Evolutionary conservation across 2,113 vertebrate species (phyloP).

Genomic region (Lucifuga dentata): DNA sequence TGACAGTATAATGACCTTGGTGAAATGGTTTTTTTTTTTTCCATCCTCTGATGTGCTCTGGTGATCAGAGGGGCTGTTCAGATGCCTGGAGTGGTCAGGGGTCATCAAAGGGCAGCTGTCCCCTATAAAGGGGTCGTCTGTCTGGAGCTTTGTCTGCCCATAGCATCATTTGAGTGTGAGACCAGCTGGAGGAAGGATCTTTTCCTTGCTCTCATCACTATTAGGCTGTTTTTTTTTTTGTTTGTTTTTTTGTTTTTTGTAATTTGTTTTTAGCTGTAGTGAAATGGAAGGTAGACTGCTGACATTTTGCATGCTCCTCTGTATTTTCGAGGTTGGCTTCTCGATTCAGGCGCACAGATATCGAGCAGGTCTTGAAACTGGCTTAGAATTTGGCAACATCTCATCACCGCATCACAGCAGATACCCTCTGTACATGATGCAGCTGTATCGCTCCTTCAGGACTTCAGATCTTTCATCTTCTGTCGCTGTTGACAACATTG

Average conservation of each 20-base stretch:
- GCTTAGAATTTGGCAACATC: slow-evolving; percentile 39
- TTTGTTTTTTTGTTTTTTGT: no score
- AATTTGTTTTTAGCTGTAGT: slow-evolving; percentile 4
- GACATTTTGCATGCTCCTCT: slow-evolving; percentile 20
- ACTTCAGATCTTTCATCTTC: slow-evolving; percentile 28
- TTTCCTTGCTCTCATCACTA: slow-evolving; percentile 7
- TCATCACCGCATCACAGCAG: slow-evolving; percentile 37
- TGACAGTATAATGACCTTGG: slow-evolving; percentile 84
- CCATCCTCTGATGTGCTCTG: slow-evolving; percentile 72
- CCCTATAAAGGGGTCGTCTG: slow-evolving; percentile 82
- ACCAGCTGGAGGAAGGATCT: slow-evolving; percentile 63
- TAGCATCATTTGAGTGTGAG: slow-evolving; percentile 67
- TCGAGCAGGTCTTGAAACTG: slow-evolving; percentile 2
- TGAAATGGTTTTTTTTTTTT: slow-evolving; percentile 63
- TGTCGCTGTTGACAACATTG: slow-evolving; percentile 21
- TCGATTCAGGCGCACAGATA: slow-evolving; percentile 1
- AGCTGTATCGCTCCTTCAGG: slow-evolving; percentile 84
- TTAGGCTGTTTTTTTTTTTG: no score
- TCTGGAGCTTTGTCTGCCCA: slow-evolving; percentile 53
- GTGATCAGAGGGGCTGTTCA: slow-evolving; percentile 81
- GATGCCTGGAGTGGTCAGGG: slow-evolving; percentile 78
- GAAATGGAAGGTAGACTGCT: slow-evolving; percentile 55
- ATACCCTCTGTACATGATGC: slow-evolving; percentile 88
- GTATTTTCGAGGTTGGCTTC: slow-evolving; percentile 15
- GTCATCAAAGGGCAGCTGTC: slow-evolving; percentile 86